Base-by-base conservation (phyloP, 1,140 invertebrate genomes). In the Drosophila erecta region DNA sequence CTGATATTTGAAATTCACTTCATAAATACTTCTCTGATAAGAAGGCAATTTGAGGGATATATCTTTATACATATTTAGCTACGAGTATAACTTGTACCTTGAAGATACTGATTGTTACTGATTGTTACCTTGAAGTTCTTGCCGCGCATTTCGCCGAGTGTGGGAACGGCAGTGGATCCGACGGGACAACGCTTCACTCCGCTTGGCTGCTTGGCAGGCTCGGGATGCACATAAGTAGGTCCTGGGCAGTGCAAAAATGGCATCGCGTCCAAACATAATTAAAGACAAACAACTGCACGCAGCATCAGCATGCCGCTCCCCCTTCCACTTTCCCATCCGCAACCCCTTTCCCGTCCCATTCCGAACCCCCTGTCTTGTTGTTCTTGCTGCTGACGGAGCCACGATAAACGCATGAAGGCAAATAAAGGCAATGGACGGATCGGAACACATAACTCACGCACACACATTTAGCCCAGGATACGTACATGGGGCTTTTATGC, bases 181-280 rank as follows among this genome's bases (percentile, higher is more conserved):
- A 20, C 30, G 17, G 69, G 33, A 20, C 37, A 56, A 38, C 20
- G 43, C 58, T 38, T 33, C 50, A 22, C 44, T 49, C 15, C 44
- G 37, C 33, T 54, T 41, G 30, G 46, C 35, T 59, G 53, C 76
- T 61, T 60, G 44, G 55, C 60, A 50, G 60, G 66, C 78, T 71
- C 47, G 35, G 59, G 15, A 38, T 60, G 65, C 49, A 51, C 76
- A 89, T 84, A 89, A 84, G 79, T 87, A 76, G 83, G 59, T 89
- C 27, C 79, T 61, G 69, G 64, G 20, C 62, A 77, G 74, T 38
- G 56, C 81, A 75, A 86, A 86, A 83, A 69, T 78, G 87, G 64
- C 69, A 75, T 75, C 67, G 79, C 80, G 81, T 75, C 77, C 87
- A 87, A 89, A 84, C 84, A 90, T 90, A 90, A 90, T 90, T 90